These are phyloP conservation scores for Drosophila macrospina DNA, from an alignment of 2,888 invertebrate genomes.

Conservation along the genomic window DNA sequence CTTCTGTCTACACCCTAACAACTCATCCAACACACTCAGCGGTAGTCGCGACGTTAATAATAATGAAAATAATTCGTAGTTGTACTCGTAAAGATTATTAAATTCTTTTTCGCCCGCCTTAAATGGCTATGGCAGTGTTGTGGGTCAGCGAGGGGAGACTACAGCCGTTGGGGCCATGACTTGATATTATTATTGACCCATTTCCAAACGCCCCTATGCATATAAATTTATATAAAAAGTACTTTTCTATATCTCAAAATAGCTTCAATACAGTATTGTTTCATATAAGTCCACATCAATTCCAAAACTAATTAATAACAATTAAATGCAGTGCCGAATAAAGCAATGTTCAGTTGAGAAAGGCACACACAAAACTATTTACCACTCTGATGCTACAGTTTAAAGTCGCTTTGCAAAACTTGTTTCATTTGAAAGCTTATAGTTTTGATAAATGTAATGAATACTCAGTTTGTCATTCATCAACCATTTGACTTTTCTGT, in stretches of 20 bases:
- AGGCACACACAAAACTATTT: not conserved
- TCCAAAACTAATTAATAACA: slow-evolving; percentile 12
- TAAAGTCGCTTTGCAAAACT: not conserved
- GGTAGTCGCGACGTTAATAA: slow-evolving; percentile 51
- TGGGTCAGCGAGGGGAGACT: slow-evolving; percentile 2
- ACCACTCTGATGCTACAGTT: not conserved
- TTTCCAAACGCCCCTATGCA: slow-evolving; percentile 22
- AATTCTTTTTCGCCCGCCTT: slow-evolving; percentile 55
- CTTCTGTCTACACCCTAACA: slow-evolving; percentile 22
- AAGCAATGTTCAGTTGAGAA: slow-evolving; percentile 5
- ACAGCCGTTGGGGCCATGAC: slow-evolving; percentile 37
- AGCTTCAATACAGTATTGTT: not conserved
- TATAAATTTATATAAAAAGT: no score
- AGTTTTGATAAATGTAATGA: not conserved
- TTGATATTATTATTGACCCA: slow-evolving; percentile 65
- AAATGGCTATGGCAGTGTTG: slow-evolving; percentile 35
- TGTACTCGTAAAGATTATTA: slow-evolving; percentile 71
- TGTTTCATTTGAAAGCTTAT: not conserved
- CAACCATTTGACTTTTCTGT: slow-evolving; percentile 13
- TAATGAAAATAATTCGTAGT: slow-evolving; percentile 77
- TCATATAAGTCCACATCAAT: not conserved
- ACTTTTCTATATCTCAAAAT: not conserved
- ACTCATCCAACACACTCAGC: slow-evolving; percentile 20
- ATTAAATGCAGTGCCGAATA: slow-evolving; percentile 3
- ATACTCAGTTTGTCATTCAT: not conserved